A percentile compares a stretch with the other conserved stretches of the same genome.
These are phyloP conservation scores for Lithobius niger DNA, from an alignment of 1,140 invertebrate genomes.

Conservation along the genomic window DNA sequence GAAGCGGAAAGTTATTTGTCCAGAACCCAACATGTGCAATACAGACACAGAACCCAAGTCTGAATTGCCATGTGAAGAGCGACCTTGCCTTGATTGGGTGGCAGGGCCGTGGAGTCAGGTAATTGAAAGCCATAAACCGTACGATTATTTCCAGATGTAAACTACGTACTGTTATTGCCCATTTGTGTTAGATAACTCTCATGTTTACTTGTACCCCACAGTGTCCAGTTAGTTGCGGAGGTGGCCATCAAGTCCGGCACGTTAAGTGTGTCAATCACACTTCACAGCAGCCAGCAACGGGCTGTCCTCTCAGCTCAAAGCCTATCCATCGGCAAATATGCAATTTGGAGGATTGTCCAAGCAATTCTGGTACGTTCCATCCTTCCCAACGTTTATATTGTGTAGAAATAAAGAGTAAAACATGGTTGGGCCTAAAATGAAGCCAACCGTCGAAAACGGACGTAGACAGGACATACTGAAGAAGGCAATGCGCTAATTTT, in stretches of 20 bases:
- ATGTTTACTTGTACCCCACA: too few relatives aligned
- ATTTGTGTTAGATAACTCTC: too few relatives aligned
- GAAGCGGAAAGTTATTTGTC: slow-evolving; percentile 26
- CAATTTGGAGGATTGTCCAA: slow-evolving; percentile 29
- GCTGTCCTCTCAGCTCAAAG: slow-evolving; percentile 26
- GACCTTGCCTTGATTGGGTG: slow-evolving; percentile 30
- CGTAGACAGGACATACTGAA: too few relatives aligned
- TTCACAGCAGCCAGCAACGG: slow-evolving; percentile 26
- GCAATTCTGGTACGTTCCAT: slow-evolving; percentile 13
- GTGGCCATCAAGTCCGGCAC: slow-evolving; percentile 28
- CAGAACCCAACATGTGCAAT: slow-evolving; percentile 25
- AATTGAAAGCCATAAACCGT: too few relatives aligned
- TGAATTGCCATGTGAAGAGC: slow-evolving; percentile 21
- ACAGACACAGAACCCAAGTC: slow-evolving; percentile 22
- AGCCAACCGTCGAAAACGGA: too few relatives aligned
- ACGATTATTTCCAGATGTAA: too few relatives aligned
- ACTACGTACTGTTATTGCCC: too few relatives aligned
- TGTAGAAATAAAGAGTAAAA: too few relatives aligned
- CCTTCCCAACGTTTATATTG: too few relatives aligned
- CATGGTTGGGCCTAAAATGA: too few relatives aligned
- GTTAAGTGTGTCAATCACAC: slow-evolving; percentile 33
- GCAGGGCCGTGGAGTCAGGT: slow-evolving; percentile 35
- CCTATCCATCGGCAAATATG: slow-evolving; percentile 30
- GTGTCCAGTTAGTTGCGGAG: slow-evolving; percentile 32
- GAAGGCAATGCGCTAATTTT: too few relatives aligned